These are phyloP conservation scores for Perca schrenkii DNA, from an alignment of 2,113 vertebrate genomes.

Conservation along the genomic window DNA sequence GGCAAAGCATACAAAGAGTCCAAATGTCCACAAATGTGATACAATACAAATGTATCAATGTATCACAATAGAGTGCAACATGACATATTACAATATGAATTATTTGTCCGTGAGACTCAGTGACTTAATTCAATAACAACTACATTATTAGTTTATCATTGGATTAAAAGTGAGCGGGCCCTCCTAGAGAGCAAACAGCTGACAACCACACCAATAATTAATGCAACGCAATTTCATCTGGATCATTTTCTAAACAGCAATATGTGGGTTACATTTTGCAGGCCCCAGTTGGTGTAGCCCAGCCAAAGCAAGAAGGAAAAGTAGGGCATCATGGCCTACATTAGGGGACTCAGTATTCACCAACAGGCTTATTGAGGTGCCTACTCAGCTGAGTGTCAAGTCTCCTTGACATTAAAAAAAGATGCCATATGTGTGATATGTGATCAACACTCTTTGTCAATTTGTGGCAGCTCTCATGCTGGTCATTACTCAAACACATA, in stretches of 20 bases:
- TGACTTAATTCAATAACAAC: neutral
- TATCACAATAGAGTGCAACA: neutral
- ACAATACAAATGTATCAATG: constrained; percentile 3
- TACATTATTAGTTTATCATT: constrained; percentile 14
- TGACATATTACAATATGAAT: neutral
- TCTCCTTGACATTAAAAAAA: constrained; percentile 24
- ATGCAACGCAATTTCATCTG: constrained; percentile 55
- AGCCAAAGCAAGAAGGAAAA: constrained; percentile 61
- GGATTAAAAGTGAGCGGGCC: neutral
- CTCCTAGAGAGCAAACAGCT: constrained; percentile 4
- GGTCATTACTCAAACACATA: neutral
- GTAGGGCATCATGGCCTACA: constrained; percentile 76
- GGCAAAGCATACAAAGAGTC: neutral
- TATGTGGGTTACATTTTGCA: constrained; percentile 69
- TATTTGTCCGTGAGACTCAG: neutral
- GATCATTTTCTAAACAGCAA: constrained; percentile 56
- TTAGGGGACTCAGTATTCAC: constrained; percentile 52
- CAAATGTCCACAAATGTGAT: neutral
- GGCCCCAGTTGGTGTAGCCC: constrained; percentile 51
- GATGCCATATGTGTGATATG: constrained; percentile 7
- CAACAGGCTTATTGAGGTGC: constrained; percentile 36
- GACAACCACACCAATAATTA: constrained; percentile 53
- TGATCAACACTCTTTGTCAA: constrained; percentile 2
- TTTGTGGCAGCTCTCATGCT: constrained; percentile 12
- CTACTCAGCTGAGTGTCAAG: constrained; percentile 15